Percentiles rank a stretch among this genome's conserved stretches.
phyloP scores from a whole-genome alignment of 1,140 invertebrate species.

The Caerostris extrusa region DNA sequence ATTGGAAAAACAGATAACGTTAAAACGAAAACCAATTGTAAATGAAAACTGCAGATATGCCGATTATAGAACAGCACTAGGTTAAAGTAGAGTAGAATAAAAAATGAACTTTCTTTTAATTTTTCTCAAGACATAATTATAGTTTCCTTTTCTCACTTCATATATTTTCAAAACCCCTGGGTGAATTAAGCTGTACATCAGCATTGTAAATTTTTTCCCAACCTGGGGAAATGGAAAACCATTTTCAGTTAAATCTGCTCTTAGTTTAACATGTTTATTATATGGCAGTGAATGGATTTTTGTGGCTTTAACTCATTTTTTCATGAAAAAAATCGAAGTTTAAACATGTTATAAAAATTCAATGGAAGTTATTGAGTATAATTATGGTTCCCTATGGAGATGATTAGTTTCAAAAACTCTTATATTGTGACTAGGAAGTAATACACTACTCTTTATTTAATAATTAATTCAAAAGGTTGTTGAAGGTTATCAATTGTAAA shows the following conservation, averaged over 20 bases:
- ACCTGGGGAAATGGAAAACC: not conserved
- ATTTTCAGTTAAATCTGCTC: not conserved
- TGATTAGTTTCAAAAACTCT: no score
- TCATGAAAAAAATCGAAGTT: not conserved
- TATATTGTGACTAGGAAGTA: no score
- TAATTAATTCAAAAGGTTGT: no score
- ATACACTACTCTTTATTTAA: no score
- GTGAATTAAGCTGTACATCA: not conserved
- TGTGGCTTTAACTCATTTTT: not conserved
- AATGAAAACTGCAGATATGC: slow-evolving; percentile 37
- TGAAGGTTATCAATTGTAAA: no score
- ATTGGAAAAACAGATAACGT: slow-evolving; percentile 62
- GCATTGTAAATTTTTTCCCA: not conserved
- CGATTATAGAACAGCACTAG: slow-evolving; percentile 4
- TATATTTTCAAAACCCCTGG: not conserved
- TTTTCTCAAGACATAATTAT: not conserved
- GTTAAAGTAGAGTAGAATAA: slow-evolving; percentile 24
- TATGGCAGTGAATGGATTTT: not conserved
- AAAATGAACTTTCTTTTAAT: not conserved
- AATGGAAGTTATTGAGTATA: no score
- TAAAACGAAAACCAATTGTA: slow-evolving; percentile 62
- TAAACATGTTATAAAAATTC: no score
- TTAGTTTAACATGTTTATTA: slow-evolving; percentile 2
- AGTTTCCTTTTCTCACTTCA: not conserved
- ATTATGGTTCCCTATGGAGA: no score